Base-by-base conservation (phyloP, 2,797 vertebrate species). In the Rhinichthys osculus region DNA sequence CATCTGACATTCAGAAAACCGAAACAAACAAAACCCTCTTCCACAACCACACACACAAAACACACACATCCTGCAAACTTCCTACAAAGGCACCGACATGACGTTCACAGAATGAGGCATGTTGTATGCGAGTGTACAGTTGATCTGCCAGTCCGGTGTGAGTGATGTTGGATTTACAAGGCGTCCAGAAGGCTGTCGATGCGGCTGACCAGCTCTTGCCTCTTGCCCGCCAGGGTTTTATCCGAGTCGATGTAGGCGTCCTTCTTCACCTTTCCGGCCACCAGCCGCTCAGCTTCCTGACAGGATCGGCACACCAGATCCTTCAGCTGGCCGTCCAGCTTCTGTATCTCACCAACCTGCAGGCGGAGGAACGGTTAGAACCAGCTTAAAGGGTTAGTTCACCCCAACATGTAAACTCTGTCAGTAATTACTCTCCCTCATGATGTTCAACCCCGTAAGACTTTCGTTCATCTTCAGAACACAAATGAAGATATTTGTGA, bases 181-280 rank as follows among this genome's bases (percentile, higher is more conserved):
- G 97, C 96, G 0, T 99, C 98, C 0, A 99, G 95, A 89, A 99
- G 97, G 93, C 96, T 97, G 94, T 99, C 98, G 0, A 99, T 97
- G 92, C 97, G 98, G 89, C 94, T 91, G 89, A 99, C 94, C 66
- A 99, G 94, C 93, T 99, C 98, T 89, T 98, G 98, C 57, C 97
- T 97, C 95, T 95, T 98, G 92, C 90, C 90, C 11, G 95, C 94
- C 92, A 98, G 95, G 70, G 93, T 94, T 94, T 98, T 99, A 92
- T 99, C 98, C 0, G 95, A 98, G 89, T 99, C 97, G 0, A 99
- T 95, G 94, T 99, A 99, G 0, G 96, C 95, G 88, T 99, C 98
- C 92, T 98, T 99, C 96, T 99, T 99, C 57, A 99, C 96, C 90
- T 99, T 99, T 23, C 98, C 98, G 0, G 97, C 97, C 70, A 99